Evolutionary conservation across 2,888 invertebrate species (phyloP), one percentile per base, ranked within the genome.

Genomic region (Synergus umbraculus): DNA sequence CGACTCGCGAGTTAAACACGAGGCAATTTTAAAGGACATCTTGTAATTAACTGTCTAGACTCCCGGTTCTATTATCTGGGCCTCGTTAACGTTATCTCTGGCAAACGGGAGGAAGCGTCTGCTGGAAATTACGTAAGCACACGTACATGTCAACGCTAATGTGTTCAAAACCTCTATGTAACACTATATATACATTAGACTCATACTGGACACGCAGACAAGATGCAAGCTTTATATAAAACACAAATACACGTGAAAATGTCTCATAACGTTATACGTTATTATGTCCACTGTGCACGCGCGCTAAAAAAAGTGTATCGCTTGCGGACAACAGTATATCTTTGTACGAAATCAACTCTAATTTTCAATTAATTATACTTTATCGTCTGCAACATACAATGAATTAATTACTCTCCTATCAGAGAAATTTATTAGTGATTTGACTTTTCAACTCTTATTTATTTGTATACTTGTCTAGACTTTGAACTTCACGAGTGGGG

Each of bases 1-100:
- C 49, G 49, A 44, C 49, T 69, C 69, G 46, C 82, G 82, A 79
- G 79, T 78, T 82, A 79, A 79, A 79, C 81, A 83, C 81, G 81
- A 83, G 84, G 85, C 85, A 85, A 85, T 86, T 89, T 87, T 87
- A 90, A 89, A 88, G 89, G 89, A 88, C 89, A 88, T 87, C 86
- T 88, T 86, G 88, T 90, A 90, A 90, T 90, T 89, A 90, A 89
- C 90, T 87, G 90, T 90, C 90, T 90, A 90, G 91, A 91, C 91
- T 88, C 87, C 86, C 87, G 88, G 87, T 89, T 87, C 88, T 89
- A 89, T 90, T 91, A 90, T 91, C 91, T 90, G 88, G 87, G 86
- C 87, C 89, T 89, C 88, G 90, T 90, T 90, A 91, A 86, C 89
- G 89, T 91, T 91, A 90, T 91, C 91, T 90, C 89, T 87, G 87